Conservation (phyloP, 30 jellyfish, hydroid and myxozoan species). For the Aurelia sp. region DNA sequence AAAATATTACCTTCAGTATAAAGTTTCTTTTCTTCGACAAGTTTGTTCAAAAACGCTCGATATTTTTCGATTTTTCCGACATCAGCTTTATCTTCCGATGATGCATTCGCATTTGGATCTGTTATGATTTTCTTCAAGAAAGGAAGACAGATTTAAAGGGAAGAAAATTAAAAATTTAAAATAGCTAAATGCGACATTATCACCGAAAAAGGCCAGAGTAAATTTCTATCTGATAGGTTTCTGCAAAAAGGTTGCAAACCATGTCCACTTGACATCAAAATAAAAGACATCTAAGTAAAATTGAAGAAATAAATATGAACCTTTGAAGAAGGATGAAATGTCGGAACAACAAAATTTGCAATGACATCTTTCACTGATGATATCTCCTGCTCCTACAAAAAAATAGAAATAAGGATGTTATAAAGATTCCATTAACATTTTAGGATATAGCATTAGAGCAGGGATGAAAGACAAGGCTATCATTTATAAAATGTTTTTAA, state of each 20-base stretch:
- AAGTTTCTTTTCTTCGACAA: constrained; percentile 25
- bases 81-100: constrained; percentile 28
- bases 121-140: constrained; percentile 48
- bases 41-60: constrained; percentile 25
- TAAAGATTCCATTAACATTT: no score
- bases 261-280: no score
- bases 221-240: no score
- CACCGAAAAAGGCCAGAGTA: no score
- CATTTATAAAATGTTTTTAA: no score
- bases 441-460: no score
- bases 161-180: no score
- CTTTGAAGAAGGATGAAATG: constrained; percentile 67
- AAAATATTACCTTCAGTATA: constrained; percentile 25
- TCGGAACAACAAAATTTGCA: constrained; percentile 43
- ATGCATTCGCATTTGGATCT: constrained; percentile 43
- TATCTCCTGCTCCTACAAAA: neutral
- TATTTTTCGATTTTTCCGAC: constrained; percentile 59
- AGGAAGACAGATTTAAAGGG: neutral
- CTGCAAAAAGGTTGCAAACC: no score
- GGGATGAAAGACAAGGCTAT: no score
- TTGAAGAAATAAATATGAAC: constrained; percentile 5
- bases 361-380: constrained; percentile 5
- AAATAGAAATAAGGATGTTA: no score
- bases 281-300: no score
- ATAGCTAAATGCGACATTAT: no score